Conservation (phyloP, 2,113 vertebrate species). For the Xiphorhynchus elegans region DNA sequence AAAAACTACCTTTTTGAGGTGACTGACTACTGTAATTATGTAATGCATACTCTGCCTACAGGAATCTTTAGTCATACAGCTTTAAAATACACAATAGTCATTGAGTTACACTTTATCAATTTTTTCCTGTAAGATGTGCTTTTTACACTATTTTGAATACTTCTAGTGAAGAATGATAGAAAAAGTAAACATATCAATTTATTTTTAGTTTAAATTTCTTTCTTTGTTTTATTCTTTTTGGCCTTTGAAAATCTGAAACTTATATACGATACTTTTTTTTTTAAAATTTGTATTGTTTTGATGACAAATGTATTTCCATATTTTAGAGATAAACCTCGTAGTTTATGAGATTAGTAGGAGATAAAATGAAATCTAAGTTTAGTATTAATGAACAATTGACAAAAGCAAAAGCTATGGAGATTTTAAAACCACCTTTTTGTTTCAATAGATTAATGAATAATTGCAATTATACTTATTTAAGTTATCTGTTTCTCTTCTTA, state of each 20-base stretch:
- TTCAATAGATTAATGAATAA: neutral
- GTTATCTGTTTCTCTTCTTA: neutral
- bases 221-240: neutral
- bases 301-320: neutral
- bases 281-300: neutral
- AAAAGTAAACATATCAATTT: neutral
- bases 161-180: neutral
- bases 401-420: neutral
- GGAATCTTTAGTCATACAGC: neutral
- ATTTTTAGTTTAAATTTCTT: neutral
- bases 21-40: neutral
- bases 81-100: neutral
- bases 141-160: neutral
- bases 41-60: neutral
- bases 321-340: neutral
- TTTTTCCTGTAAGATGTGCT: neutral
- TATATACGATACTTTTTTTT: neutral
- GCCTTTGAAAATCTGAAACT: neutral
- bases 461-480: neutral
- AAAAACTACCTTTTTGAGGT: neutral
- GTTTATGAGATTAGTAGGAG: neutral
- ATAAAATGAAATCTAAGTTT: neutral
- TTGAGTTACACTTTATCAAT: neutral
- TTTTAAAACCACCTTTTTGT: neutral
- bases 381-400: neutral